phyloP scores from a whole-genome alignment of 2,797 vertebrate species.

The Eulemur coronatus region DNA sequence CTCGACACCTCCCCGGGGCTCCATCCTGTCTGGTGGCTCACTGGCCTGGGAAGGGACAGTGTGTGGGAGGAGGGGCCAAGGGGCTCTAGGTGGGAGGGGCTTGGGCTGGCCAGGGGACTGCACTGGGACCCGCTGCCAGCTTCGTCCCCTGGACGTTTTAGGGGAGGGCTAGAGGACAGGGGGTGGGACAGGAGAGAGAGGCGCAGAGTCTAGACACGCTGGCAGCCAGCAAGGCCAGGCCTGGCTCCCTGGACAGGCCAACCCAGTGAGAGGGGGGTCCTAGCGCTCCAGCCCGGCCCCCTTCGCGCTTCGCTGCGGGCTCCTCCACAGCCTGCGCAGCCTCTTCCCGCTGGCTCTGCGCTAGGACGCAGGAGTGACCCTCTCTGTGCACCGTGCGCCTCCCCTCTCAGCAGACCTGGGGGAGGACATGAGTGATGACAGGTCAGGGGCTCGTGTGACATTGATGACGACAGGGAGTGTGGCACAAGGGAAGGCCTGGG shows the following conservation, averaged over 20 bases:
- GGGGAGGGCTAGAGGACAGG: neutral
- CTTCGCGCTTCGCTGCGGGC: neutral
- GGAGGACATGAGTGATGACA: neutral
- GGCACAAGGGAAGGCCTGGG: neutral
- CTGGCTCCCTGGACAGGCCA: neutral
- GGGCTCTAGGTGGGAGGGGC: neutral
- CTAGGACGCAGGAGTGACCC: neutral
- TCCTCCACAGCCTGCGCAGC: neutral
- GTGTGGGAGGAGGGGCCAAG: neutral
- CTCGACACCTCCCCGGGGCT: neutral
- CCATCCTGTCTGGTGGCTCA: neutral
- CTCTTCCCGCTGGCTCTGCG: neutral
- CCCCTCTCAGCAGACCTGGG: neutral
- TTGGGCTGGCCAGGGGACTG: neutral
- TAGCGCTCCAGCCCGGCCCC: no score
- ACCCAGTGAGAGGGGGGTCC: neutral
- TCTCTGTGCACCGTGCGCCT: neutral
- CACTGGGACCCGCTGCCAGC: neutral
- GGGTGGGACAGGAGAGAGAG: neutral
- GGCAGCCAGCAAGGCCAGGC: neutral
- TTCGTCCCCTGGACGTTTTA: neutral
- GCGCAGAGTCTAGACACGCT: neutral
- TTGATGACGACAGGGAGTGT: neutral
- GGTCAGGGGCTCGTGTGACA: neutral
- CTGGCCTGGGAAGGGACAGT: neutral